These are phyloP conservation scores for Myathropa florea DNA, from an alignment of 2,888 invertebrate genomes.

Conservation along the genomic window DNA sequence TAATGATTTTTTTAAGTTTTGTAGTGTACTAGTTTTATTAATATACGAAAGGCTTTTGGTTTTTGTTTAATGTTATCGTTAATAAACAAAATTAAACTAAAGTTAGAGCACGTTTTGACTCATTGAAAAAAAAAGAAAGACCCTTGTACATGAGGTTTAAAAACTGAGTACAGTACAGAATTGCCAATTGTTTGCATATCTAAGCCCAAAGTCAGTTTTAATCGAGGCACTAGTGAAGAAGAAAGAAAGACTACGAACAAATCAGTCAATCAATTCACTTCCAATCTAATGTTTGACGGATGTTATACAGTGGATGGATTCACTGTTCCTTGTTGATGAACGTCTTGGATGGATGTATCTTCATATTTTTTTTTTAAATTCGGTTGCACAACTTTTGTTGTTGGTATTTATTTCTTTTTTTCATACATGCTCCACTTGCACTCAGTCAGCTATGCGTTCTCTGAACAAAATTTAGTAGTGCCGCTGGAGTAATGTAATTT, in stretches of 20 bases:
- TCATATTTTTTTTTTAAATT: neutral
- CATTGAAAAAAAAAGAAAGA: neutral
- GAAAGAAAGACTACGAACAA: neutral
- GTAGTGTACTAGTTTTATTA: constrained; percentile 18
- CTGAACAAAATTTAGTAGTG: too few relatives aligned
- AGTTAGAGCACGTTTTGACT: neutral
- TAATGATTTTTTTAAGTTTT: constrained; percentile 23
- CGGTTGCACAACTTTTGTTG: neutral
- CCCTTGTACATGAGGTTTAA: neutral
- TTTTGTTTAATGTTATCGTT: neutral
- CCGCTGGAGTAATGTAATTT: too few relatives aligned
- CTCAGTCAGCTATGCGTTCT: neutral
- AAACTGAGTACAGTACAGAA: neutral
- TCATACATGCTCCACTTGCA: neutral
- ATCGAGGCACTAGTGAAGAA: neutral
- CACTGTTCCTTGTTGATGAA: neutral
- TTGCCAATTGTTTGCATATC: neutral
- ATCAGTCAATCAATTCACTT: neutral
- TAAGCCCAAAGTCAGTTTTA: neutral
- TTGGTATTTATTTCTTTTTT: neutral
- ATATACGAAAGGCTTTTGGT: neutral
- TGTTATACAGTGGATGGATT: neutral
- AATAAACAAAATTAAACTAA: neutral
- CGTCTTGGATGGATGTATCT: neutral
- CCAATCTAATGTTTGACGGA: neutral